These are phyloP conservation scores for Brachionus rotundiformis DNA, from an alignment of 1,140 invertebrate genomes.

Conservation along the genomic window DNA sequence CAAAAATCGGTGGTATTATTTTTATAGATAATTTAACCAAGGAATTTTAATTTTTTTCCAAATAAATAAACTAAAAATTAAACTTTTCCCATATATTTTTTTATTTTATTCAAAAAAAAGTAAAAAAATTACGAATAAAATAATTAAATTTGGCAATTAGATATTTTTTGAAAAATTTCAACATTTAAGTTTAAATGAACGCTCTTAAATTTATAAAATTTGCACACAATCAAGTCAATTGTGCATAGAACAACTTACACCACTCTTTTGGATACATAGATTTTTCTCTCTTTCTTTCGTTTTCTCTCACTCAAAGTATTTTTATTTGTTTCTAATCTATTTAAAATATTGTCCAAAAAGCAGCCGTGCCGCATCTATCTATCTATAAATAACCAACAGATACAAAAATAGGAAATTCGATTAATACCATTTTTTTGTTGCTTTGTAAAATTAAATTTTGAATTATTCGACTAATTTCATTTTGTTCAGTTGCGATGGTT, in stretches of 20 bases:
- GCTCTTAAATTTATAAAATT: not conserved
- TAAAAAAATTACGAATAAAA: no score
- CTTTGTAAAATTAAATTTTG: slow-evolving; percentile 10
- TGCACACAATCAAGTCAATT: not conserved
- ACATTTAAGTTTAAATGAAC: not conserved
- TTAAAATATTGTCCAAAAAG: not conserved
- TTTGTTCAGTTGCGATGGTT: slow-evolving; percentile 36
- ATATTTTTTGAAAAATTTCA: not conserved
- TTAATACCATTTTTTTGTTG: not conserved
- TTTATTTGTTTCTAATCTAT: not conserved
- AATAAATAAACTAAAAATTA: no score
- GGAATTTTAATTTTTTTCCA: no score
- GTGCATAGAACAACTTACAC: not conserved
- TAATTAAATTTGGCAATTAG: no score
- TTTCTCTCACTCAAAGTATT: not conserved
- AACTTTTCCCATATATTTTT: no score
- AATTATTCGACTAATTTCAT: slow-evolving; percentile 38
- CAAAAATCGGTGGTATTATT: no score
- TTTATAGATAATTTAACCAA: no score
- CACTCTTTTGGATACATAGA: not conserved
- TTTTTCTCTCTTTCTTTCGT: not conserved
- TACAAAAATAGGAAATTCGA: slow-evolving; percentile 37
- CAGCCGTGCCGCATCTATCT: no score
- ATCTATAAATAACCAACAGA: not conserved
- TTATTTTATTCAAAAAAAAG: no score